Conservation (phyloP, 2,888 invertebrate genomes). For the Ochropleura plecta region DNA sequence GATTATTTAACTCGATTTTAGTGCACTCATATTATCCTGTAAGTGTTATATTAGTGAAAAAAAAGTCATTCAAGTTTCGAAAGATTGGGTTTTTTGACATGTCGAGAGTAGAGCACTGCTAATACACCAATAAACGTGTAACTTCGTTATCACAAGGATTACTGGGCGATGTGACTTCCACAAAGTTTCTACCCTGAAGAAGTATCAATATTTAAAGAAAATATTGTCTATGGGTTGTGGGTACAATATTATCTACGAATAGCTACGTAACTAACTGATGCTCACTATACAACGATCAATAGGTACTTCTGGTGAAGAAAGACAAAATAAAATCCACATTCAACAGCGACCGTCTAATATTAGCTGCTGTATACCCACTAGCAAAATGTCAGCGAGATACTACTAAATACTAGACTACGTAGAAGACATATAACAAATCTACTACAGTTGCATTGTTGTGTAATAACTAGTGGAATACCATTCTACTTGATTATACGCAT, state of each 20-base stretch:
- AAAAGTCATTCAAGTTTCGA: too few relatives aligned
- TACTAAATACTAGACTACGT: not conserved
- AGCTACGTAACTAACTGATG: not conserved
- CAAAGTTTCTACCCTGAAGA: not conserved
- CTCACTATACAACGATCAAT: not conserved
- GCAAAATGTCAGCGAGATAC: constrained; percentile 48
- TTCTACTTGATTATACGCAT: too few relatives aligned
- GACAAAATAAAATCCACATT: constrained; percentile 39
- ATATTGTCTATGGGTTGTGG: not conserved
- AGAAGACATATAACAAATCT: not conserved
- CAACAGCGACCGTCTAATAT: constrained; percentile 43
- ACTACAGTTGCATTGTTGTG: not conserved
- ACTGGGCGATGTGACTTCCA: too few relatives aligned
- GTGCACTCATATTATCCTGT: too few relatives aligned
- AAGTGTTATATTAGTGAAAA: too few relatives aligned
- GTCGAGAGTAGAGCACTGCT: too few relatives aligned
- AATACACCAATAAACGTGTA: not conserved
- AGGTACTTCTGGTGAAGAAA: not conserved
- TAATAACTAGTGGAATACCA: not conserved
- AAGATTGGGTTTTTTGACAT: too few relatives aligned
- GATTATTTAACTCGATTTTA: too few relatives aligned
- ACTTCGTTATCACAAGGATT: not conserved
- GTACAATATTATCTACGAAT: not conserved
- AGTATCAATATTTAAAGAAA: not conserved
- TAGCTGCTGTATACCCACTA: constrained; percentile 34